These are phyloP conservation scores for Jordanella pulchra DNA, from an alignment of 2,797 vertebrate genomes.

Conservation along the genomic window DNA sequence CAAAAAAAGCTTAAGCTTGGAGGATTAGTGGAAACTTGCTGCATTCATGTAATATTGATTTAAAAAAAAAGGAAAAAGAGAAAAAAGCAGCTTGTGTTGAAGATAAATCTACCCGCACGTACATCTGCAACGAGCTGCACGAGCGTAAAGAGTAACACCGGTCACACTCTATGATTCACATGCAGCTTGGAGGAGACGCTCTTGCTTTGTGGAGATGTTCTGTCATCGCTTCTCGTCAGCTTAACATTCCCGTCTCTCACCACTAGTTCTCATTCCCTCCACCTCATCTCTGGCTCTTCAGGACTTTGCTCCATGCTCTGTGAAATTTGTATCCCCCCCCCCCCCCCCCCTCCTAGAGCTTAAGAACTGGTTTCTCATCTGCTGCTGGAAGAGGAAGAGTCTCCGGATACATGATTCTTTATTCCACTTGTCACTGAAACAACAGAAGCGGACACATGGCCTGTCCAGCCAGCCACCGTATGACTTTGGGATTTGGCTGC, in stretches of 20 bases:
- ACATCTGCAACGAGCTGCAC: conserved; percentile 2
- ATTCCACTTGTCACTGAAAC: conserved; percentile 53
- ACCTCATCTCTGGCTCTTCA: conserved; percentile 52
- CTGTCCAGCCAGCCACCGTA: conserved; percentile 29
- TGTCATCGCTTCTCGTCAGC: conserved; percentile 73
- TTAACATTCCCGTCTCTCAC: conserved; percentile 63
- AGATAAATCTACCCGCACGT: conserved; percentile 19
- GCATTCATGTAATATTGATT: conserved; percentile 26
- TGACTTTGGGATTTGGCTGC: conserved; percentile 35
- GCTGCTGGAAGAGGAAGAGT: conserved; percentile 44
- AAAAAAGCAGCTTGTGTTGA: conserved; percentile 6
- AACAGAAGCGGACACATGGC: conserved; percentile 38
- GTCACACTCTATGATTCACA: conserved; percentile 68
- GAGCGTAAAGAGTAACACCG: conserved; percentile 24
- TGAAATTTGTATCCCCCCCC: conserved; percentile 74
- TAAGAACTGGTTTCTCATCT: conserved; percentile 66
- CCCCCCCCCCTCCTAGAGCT: conserved; percentile 40
- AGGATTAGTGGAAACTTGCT: conserved; percentile 6
- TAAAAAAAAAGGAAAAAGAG: not conserved
- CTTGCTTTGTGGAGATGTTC: conserved; percentile 62
- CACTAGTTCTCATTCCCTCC: conserved; percentile 67
- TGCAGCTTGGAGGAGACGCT: conserved; percentile 59
- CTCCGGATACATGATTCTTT: conserved; percentile 53
- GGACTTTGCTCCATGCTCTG: conserved; percentile 56
- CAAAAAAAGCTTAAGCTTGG: not conserved